These are phyloP conservation scores for Exaiptasia diaphana DNA, from an alignment of 64 coral and sea anemone genomes.

Conservation along the genomic window DNA sequence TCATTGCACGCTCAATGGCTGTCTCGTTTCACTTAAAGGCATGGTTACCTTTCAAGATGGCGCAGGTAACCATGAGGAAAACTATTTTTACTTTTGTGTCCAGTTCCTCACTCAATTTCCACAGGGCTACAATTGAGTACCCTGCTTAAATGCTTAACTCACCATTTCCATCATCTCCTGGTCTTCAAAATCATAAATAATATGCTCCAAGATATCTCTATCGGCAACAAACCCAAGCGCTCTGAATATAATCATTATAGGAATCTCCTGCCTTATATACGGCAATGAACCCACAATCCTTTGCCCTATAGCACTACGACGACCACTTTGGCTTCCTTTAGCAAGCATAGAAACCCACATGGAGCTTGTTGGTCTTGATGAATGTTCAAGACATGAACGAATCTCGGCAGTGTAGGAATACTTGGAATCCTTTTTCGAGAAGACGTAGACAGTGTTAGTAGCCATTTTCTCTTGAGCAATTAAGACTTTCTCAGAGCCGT, in stretches of 20 bases:
- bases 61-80: too few species aligned
- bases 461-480: conserved; percentile 99
- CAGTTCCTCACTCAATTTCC: too few species aligned
- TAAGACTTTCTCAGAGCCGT: conserved; percentile 97
- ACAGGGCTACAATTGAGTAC: too few species aligned
- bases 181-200: conserved; percentile 99
- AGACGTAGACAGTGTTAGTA: conserved; percentile 97
- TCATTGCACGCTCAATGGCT: too few species aligned
- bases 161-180: conserved; percentile 99
- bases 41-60: too few species aligned
- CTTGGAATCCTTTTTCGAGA: conserved; percentile 97
- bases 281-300: conserved; percentile 92
- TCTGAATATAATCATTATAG: conserved; percentile 99
- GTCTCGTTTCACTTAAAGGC: too few species aligned
- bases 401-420: conserved; percentile 99
- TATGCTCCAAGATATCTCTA: conserved; percentile 93
- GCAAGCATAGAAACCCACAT: conserved; percentile 99
- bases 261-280: conserved; percentile 97
- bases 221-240: conserved; percentile 98
- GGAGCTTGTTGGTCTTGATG: conserved; percentile 89
- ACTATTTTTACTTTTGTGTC: too few species aligned
- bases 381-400: conserved; percentile 92
- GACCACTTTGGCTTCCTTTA: conserved; percentile 84
- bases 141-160: too few species aligned
- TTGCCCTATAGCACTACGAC: conserved; percentile 96